Evolutionary conservation across 2,113 vertebrate genomes (phyloP), one percentile per base, ranked within the genome.

Genomic region (Salvelinus fontinalis): DNA sequence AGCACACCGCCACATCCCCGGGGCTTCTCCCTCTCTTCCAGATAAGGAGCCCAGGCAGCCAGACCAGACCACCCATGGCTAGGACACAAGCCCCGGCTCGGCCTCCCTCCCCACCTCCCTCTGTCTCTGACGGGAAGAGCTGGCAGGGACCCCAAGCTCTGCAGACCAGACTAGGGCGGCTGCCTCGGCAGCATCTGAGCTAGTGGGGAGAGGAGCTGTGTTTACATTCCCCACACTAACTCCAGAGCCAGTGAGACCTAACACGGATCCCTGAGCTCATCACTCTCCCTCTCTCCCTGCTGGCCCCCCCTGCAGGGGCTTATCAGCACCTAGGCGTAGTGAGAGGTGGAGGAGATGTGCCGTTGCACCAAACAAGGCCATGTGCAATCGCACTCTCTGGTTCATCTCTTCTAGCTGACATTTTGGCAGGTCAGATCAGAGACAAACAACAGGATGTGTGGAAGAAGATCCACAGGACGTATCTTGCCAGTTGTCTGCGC

Each of bases 51-150:
- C 66, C 39, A 27, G 76, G 51, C 83, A 27, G 71, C 60, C 75
- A 57, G 51, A 91, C 89, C 90, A 92, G 51, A 91, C 91, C 90
- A 92, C 90, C 89, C 87, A 85, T 89, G 76, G 81, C 84, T 79
- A 62, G 67, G 68, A 79, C 78, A 75, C 71, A 2, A 78, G 74
- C 81, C 16, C 75, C 71, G 77, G 65, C 74, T 64, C 67, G 8
- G 51, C 12, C 13, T 20, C n/a, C 27, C 67, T 27, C 60, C 44
- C 44, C n/a, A 67, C 34, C 72, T 65, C 60, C 29, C 77, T 70
- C 67, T 31, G 26, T 51, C 71, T 71, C 68, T 74, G 71, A 64
- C 67, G 78, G 64, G 68, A 76, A 75, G 60, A 20, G 48, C 34
- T 68, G 31, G 73, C 73, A 70, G 68, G 34, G 24, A 31, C 48